phyloP scores from a whole-genome alignment of 2,113 vertebrate genomes.

The Rhinopomastus cyanomelas region DNA sequence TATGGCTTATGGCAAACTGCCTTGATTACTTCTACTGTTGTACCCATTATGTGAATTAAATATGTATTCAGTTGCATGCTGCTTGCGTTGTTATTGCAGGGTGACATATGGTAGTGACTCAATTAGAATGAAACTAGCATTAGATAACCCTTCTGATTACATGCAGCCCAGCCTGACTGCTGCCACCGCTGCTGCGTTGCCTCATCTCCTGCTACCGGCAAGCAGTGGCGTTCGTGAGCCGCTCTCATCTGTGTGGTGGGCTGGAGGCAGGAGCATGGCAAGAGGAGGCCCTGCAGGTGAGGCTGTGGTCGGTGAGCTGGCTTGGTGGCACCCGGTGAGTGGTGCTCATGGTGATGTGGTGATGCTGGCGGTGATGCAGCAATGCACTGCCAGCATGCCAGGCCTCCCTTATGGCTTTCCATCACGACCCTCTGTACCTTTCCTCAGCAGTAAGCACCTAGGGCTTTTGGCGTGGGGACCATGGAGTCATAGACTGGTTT shows the following conservation, averaged over 20 bases:
- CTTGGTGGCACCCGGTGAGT: background rate
- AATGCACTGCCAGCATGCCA: accelerated
- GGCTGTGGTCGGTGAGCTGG: background rate
- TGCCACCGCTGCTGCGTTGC: constrained; percentile 6
- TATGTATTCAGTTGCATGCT: constrained; percentile 86
- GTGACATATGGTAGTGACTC: constrained; percentile 85
- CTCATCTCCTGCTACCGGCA: background rate
- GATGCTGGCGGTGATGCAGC: background rate
- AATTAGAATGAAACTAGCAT: constrained; percentile 84
- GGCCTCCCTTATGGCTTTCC: background rate
- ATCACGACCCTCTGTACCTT: background rate
- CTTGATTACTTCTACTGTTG: constrained; percentile 86
- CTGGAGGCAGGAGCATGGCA: background rate
- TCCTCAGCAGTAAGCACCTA: background rate
- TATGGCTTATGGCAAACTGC: constrained; percentile 86
- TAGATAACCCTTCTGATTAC: constrained; percentile 84
- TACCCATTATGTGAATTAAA: constrained; percentile 88
- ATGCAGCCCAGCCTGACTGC: constrained; percentile 72
- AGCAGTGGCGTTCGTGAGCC: background rate
- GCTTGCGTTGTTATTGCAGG: constrained; percentile 82
- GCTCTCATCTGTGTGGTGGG: background rate
- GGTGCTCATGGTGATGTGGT: accelerated
- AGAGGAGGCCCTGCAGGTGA: background rate
- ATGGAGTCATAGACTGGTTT: no score
- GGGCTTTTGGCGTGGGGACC: accelerated